Conservation (phyloP, 2,113 vertebrate genomes). For the Ochotona curzoniae region DNA sequence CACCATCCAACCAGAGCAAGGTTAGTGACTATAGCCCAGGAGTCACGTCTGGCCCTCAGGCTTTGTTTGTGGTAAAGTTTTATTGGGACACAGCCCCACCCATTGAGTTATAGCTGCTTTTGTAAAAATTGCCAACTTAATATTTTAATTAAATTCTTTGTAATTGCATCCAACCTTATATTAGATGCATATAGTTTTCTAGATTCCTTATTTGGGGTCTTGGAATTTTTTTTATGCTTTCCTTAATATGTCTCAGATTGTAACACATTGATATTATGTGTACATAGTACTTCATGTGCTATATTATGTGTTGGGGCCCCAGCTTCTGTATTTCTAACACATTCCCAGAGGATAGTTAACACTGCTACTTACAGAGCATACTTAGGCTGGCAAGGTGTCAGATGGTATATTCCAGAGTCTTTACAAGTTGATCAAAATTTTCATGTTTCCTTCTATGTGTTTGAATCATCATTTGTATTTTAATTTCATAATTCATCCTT, state of each 20-base stretch:
- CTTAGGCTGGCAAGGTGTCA: background rate
- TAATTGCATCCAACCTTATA: slow-evolving; percentile 28
- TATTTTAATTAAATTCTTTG: slow-evolving; percentile 44
- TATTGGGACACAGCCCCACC: background rate
- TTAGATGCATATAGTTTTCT: slow-evolving; percentile 21
- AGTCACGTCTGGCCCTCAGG: background rate
- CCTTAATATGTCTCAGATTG: background rate
- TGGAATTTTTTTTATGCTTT: slow-evolving; percentile 39
- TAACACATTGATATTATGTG: background rate
- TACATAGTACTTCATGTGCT: slow-evolving; percentile 40
- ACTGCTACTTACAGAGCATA: slow-evolving; percentile 11
- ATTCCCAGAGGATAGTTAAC: background rate
- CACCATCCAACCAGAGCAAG: background rate
- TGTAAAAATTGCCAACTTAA: background rate
- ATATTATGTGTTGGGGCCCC: slow-evolving; percentile 23
- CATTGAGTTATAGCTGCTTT: background rate
- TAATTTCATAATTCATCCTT: slow-evolving; percentile 85
- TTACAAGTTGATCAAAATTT: slow-evolving; percentile 46
- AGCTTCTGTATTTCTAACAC: slow-evolving; percentile 12
- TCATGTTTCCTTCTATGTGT: slow-evolving; percentile 71
- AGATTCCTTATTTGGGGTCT: slow-evolving; percentile 20
- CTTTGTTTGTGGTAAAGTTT: background rate
- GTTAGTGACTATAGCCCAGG: background rate
- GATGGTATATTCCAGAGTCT: slow-evolving; percentile 4
- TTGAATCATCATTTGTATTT: slow-evolving; percentile 80